Base-by-base conservation (phyloP, 2,797 vertebrate species). In the Takifugu ocellatus region DNA sequence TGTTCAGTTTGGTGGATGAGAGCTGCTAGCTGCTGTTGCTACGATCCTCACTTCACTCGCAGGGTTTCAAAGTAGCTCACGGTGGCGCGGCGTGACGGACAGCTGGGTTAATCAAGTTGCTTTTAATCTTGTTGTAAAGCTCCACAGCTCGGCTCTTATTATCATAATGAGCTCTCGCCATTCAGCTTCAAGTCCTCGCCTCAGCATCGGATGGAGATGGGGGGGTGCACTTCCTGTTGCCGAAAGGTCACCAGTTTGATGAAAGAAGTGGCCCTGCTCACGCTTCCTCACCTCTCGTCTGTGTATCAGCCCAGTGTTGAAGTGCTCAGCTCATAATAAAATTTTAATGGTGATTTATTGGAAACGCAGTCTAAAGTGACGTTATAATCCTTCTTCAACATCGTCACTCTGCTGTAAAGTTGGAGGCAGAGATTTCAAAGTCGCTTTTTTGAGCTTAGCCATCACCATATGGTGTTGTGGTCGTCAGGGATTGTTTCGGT, bases 391-490 rank as follows among this genome's bases (percentile, higher is more conserved):
- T 48, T 14, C 46, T 14, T 25, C 21, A 11, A 39, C 49, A 33
- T 11, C 36, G 43, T 5, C 77, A 63, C 63, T 72, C 69, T 44
- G 8, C 29, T 6, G 25, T 16, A 25, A 42, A 11, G 26, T 50
- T 3, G 44, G n/a, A 7, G 44, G 14, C 43, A 7, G 21, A 24
- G 43, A 56, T 66, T 65, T 44, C 59, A 12, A 42, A 54, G 72
- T 47, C 42, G 49, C 60, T 31, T 42, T 70, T 55, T n/a, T 49
- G 66, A 74, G 80, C 67, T 84, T 75, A 79, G 65, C 9, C 7
- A 29, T 49, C 44, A 5, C 76, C 82, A 83, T 77, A 81, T 86
- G 84, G 63, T 74, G 79, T 53, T 75, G 73, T 77, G 70, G 11
- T 52, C 59, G 55, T 63, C 60, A 21, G 60, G 62, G 47, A 49